Conservation (phyloP, 2,113 vertebrate genomes). For the Oplegnathus fasciatus region DNA sequence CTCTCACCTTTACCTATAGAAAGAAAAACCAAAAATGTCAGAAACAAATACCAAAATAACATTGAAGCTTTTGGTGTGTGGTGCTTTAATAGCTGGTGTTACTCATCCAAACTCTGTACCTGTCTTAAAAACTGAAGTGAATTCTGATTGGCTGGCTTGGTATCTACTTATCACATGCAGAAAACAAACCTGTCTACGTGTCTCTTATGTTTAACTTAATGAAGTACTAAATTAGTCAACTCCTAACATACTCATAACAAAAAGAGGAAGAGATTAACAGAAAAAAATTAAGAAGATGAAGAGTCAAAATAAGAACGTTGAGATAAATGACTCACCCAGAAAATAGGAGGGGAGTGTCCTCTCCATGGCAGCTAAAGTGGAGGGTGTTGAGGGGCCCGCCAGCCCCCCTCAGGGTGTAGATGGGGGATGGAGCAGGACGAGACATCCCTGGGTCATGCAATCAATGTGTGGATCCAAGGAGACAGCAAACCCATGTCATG, state of each 20-base stretch:
- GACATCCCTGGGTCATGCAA: constrained; percentile 73
- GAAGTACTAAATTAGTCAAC: not conserved
- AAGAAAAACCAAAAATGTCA: not conserved
- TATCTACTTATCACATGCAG: not conserved
- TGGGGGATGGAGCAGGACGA: constrained; percentile 87
- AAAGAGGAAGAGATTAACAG: not conserved
- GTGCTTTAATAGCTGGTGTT: not conserved
- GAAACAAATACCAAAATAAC: not conserved
- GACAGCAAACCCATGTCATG: not conserved
- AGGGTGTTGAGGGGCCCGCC: constrained; percentile 88
- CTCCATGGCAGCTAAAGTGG: constrained; percentile 85
- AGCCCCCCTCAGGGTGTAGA: constrained; percentile 91
- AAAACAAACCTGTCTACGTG: not conserved
- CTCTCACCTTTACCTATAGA: not conserved
- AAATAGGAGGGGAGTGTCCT: constrained; percentile 85
- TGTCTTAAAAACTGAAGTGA: not conserved
- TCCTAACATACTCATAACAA: not conserved
- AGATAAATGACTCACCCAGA: constrained; percentile 88
- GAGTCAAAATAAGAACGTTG: not conserved
- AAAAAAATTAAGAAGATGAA: not conserved
- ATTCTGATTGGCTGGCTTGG: not conserved
- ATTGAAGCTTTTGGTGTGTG: not conserved
- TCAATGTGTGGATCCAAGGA: constrained; percentile 17
- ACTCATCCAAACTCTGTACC: not conserved
- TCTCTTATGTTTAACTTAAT: not conserved